Evolutionary conservation across 2,113 vertebrate species (phyloP), one percentile per base, ranked within the genome.

Genomic region (Petroica traversi): DNA sequence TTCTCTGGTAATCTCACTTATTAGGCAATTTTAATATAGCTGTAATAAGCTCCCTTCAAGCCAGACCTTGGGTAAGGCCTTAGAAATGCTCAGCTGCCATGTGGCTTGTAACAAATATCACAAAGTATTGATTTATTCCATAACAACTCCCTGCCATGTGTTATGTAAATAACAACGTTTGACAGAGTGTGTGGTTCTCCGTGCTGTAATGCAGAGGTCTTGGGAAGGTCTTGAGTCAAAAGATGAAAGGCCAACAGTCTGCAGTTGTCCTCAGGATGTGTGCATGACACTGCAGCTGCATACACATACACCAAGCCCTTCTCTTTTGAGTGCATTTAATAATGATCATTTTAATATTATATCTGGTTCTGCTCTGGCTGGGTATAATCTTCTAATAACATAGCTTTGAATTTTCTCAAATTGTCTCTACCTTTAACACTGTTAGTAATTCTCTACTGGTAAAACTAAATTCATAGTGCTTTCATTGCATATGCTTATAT

Each of bases 51-150:
- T 96, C 15, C 43, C 78, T 88, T 88, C 86, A 90, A 95, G 85
- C 74, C 95, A 96, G 74, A 80, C 58, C 63, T 85, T 89, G 67
- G 89, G 72, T 89, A 95, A 95, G 67, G 59, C 45, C 58, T 94
- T 88, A 91, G 81, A 96, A 96, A 91, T 58, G 62, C 58, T 96
- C 71, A 73, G 81, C 84, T 85, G 92, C 96, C 95, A 95, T 89
- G 93, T 95, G 94, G 91, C 85, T 96, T 95, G 85, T 96, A 95
- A 80, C 85, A 94, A 96, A 83, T 93, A 93, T 89, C 81, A 92
- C 87, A 15, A 89, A 89, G 74, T 96, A 95, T 96, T 95, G 94
- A 93, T 97, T 96, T 93, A 85, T 96, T 92, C 89, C 72, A 71
- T 80, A 94, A 88, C 82, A 12, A n/a, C 78, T 95, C 93, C 71